These are phyloP conservation scores for Phylloscopus collybita DNA, from an alignment of 2,797 vertebrate species.

Conservation along the genomic window DNA sequence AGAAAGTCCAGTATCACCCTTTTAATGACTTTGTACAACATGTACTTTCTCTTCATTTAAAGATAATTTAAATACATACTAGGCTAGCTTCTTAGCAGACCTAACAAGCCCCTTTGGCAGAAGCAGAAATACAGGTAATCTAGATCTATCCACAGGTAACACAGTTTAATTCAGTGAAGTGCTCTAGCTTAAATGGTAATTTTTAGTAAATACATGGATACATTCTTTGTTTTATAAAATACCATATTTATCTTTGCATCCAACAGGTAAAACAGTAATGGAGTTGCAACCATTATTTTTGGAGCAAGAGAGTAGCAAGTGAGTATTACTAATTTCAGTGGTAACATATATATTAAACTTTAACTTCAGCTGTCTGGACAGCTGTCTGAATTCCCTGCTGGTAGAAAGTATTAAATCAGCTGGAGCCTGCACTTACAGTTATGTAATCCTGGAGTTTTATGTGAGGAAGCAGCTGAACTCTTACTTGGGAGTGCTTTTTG, in stretches of 20 bases:
- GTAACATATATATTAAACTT: background rate
- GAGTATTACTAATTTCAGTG: background rate
- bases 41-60: background rate
- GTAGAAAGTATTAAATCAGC: background rate
- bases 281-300: constrained; percentile 79
- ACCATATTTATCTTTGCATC: constrained; percentile 57
- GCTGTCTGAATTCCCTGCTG: background rate
- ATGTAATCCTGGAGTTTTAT: background rate
- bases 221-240: background rate
- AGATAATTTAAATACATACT: background rate
- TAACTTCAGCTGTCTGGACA: background rate
- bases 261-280: constrained; percentile 55
- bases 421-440: background rate
- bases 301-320: constrained; percentile 71
- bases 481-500: background rate
- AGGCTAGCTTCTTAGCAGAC: background rate
- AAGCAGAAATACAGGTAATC: background rate
- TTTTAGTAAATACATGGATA: background rate
- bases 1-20: background rate
- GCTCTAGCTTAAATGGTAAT: background rate
- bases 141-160: background rate
- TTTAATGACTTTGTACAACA: background rate
- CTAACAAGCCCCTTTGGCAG: background rate
- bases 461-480: background rate
- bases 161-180: background rate